Percentiles rank a stretch among this genome's conserved stretches.
Conservation (phyloP, 2,797 vertebrate genomes). For the Microhierax caerulescens region DNA sequence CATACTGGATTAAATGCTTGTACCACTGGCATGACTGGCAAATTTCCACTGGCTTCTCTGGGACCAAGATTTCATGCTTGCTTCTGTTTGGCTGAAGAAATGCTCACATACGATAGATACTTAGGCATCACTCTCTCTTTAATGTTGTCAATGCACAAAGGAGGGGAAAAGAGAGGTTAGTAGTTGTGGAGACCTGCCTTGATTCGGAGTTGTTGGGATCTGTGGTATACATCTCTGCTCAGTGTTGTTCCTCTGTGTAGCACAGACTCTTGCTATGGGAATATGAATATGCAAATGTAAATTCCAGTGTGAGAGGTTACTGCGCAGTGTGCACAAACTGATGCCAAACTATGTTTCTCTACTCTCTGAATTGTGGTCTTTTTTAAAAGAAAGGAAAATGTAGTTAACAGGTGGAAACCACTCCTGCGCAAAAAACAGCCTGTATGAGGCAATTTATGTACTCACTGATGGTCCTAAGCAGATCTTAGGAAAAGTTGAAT, state of each 20-base stretch:
- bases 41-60: not conserved
- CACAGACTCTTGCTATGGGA: not conserved
- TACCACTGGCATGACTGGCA: not conserved
- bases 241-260: not conserved
- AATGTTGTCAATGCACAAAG: not conserved
- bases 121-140: not conserved
- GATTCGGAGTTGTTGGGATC: not conserved
- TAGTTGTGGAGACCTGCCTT: not conserved
- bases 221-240: not conserved
- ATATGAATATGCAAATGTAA: conserved; percentile 45
- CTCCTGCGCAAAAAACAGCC: not conserved
- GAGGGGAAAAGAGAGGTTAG: not conserved
- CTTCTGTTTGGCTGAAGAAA: not conserved
- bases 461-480: not conserved
- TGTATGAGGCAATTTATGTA: not conserved
- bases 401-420: not conserved
- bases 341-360: not conserved
- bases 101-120: not conserved
- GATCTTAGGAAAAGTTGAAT: not conserved
- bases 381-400: not conserved
- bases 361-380: not conserved
- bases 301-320: not conserved
- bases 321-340: not conserved
- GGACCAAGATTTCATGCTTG: not conserved
- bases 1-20: not conserved